Base-by-base conservation (phyloP, 2,888 invertebrate species). In the Loripinus fragilis region DNA sequence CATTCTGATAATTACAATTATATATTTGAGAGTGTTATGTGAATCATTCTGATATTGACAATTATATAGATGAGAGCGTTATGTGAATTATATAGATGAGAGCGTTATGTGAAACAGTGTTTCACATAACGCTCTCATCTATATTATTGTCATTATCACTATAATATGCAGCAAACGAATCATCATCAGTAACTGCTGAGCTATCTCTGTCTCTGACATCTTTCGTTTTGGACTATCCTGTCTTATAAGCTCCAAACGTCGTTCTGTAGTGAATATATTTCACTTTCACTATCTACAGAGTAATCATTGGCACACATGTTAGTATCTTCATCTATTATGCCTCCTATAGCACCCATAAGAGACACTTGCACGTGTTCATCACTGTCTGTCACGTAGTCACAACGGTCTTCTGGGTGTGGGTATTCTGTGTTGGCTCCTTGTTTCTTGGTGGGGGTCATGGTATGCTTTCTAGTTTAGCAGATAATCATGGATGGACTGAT, bases 51-150 rank as follows among this genome's bases (percentile, higher is more conserved):
- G n/a, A n/a, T n/a, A n/a, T n/a, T n/a, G n/a, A n/a, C n/a, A n/a
- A n/a, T n/a, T n/a, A n/a, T n/a, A n/a, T n/a, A n/a, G n/a, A n/a
- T n/a, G n/a, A n/a, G n/a, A n/a, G n/a, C n/a, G n/a, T n/a, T n/a
- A n/a, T n/a, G n/a, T n/a, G n/a, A n/a, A n/a, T n/a, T n/a, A n/a
- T n/a, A n/a, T n/a, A n/a, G n/a, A n/a, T n/a, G n/a, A n/a, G n/a
- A n/a, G n/a, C n/a, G n/a, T n/a, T n/a, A n/a, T n/a, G n/a, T n/a
- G n/a, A n/a, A n/a, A n/a, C n/a, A n/a, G n/a, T n/a, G 38, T 5
- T 12, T 60, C 28, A 60, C 60, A 60, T 60, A 10, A 60, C 33
- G 60, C 60, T 60, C 33, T 60, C 60, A 33, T 60, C 60, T 20
- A 60, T 17, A 20, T 60, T 3, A 20, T 8, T 10, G 30, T 33